Evolutionary conservation across 2,888 invertebrate species (phyloP), one percentile per base, ranked within the genome.

Genomic region (Proisotoma minuta): DNA sequence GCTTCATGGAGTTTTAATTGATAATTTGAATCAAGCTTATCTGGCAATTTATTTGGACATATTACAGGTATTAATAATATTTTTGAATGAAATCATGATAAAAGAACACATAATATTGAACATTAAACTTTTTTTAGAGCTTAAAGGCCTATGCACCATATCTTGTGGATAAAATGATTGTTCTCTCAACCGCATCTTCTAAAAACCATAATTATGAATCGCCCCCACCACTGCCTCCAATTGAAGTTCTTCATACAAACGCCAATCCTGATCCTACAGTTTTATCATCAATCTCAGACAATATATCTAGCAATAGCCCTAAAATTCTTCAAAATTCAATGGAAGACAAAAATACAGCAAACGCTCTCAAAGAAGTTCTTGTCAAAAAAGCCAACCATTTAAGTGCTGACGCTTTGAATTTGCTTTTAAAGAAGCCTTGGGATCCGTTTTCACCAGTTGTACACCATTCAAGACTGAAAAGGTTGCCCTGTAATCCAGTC

Each of bases 41-140:
- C 81, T 90, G 70, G 83, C 84, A 1, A 84, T 84, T 5, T 91
- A 91, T 77, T 79, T 90, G 20, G 89, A 91, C 75, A 85, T 89
- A 53, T 77, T 91, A 69, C 89, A 89, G 80, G 87, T 84, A 76
- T 71, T n/a, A 34, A 52, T 5, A n/a, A n/a, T n/a, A n/a, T n/a
- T n/a, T n/a, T n/a, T n/a, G n/a, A n/a, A n/a, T n/a, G n/a, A n/a
- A n/a, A n/a, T n/a, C n/a, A n/a, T n/a, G n/a, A n/a, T n/a, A n/a
- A n/a, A n/a, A n/a, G n/a, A n/a, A n/a, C n/a, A n/a, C n/a, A n/a
- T n/a, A n/a, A n/a, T n/a, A n/a, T n/a, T n/a, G n/a, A n/a, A n/a
- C n/a, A n/a, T n/a, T n/a, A n/a, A n/a, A n/a, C n/a, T n/a, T 4
- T 65, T 76, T 77, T 28, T 73, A 82, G 80, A 82, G 85, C 0